These are phyloP conservation scores for Salpingus planirostris DNA, from an alignment of 2,888 invertebrate genomes.

Conservation along the genomic window DNA sequence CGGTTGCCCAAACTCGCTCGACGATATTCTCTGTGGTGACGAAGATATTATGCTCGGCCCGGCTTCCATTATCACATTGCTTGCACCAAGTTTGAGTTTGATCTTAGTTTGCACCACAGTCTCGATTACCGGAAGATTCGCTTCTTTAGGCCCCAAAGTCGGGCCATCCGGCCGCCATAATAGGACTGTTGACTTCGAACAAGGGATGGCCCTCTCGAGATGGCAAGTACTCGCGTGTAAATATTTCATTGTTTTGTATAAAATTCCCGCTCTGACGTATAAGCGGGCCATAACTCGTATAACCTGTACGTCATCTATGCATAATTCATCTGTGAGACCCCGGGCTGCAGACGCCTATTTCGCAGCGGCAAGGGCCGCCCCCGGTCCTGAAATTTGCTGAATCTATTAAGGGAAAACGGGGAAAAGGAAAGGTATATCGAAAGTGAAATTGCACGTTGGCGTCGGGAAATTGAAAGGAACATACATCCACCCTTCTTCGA, in stretches of 20 bases:
- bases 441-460: constrained; percentile 19
- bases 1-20: no score
- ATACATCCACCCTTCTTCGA: constrained; percentile 1
- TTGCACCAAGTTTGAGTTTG: no score
- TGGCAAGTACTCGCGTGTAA: constrained; percentile 14
- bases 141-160: no score
- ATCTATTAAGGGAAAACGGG: constrained; percentile 18
- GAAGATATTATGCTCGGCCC: no score
- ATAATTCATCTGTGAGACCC: constrained; percentile 23
- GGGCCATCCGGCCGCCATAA: no score
- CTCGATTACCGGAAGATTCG: no score
- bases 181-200: no score
- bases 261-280: constrained; percentile 18
- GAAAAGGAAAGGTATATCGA: constrained; percentile 18
- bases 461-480: constrained; percentile 14
- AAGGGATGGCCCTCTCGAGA: no score
- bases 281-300: constrained; percentile 21
- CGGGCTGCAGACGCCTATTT: constrained; percentile 13
- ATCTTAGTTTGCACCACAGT: no score
- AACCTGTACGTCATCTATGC: constrained; percentile 18
- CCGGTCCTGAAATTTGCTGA: constrained; percentile 22
- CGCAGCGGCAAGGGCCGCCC: constrained; percentile 12
- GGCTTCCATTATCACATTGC: no score
- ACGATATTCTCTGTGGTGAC: no score
- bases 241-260: constrained; percentile 21